These are phyloP conservation scores for Cloeon dipterum DNA, from an alignment of 2,888 invertebrate species.

Conservation along the genomic window DNA sequence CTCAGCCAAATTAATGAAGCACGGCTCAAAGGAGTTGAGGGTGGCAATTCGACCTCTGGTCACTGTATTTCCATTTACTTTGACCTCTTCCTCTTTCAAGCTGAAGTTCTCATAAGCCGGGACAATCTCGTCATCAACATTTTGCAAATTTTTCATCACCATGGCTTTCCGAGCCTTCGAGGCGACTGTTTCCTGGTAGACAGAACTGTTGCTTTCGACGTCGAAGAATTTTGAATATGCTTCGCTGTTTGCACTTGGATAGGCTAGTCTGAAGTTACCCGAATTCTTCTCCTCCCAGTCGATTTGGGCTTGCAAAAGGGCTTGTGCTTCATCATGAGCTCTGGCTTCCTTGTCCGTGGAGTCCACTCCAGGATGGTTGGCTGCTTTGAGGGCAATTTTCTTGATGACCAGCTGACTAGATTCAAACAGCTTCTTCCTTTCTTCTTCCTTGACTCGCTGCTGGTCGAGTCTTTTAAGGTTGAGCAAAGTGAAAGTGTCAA, in stretches of 20 bases:
- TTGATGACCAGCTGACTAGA: not conserved
- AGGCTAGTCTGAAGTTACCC: slow-evolving; percentile 35
- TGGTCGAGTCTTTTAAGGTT: slow-evolving; percentile 55
- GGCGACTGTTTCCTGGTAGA: slow-evolving; percentile 52
- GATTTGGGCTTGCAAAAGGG: slow-evolving; percentile 27
- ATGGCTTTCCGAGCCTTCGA: slow-evolving; percentile 58
- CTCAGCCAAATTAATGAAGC: slow-evolving; percentile 41
- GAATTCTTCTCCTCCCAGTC: slow-evolving; percentile 52
- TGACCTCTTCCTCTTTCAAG: no score
- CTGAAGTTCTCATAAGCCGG: not conserved
- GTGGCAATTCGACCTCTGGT: slow-evolving; percentile 4
- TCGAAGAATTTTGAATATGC: slow-evolving; percentile 26
- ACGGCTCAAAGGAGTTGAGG: slow-evolving; percentile 31
- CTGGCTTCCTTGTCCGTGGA: no score
- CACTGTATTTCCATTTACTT: no score
- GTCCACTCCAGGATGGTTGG: not conserved
- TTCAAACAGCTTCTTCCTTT: slow-evolving; percentile 33
- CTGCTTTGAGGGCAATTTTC: not conserved
- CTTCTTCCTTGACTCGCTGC: slow-evolving; percentile 45
- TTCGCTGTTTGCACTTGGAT: slow-evolving; percentile 7
- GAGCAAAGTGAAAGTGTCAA: slow-evolving; percentile 55
- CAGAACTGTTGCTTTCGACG: slow-evolving; percentile 48
- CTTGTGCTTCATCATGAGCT: not conserved
- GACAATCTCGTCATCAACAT: slow-evolving; percentile 26
- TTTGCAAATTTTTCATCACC: slow-evolving; percentile 41